phyloP scores from a whole-genome alignment of 2,797 vertebrate genomes.

The Gymnothorax reevesii region DNA sequence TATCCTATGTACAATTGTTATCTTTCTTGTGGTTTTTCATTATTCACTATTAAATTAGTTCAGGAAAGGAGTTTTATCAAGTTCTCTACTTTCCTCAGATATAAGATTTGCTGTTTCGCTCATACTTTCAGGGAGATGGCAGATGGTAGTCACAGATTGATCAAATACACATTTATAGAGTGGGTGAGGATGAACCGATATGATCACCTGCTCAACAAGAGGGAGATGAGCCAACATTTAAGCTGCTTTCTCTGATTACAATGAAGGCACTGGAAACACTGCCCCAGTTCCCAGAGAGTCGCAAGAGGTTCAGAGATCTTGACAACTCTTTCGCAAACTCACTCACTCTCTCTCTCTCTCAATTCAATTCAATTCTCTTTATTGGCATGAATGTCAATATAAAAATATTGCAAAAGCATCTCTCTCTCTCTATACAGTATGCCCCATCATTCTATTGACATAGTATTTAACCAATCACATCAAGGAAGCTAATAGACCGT shows the following conservation, averaged over 20 bases:
- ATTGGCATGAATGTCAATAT: no score
- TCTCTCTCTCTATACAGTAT: no score
- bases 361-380: no score
- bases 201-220: no score
- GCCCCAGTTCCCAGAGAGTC: constrained; percentile 22
- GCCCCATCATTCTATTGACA: no score
- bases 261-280: constrained; percentile 25
- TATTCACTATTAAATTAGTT: constrained; percentile 45
- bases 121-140: background rate
- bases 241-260: constrained; percentile 14
- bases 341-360: constrained; percentile 12
- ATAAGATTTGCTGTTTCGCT: background rate
- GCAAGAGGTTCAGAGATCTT: background rate
- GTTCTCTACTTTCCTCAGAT: constrained; percentile 10
- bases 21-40: constrained; percentile 46
- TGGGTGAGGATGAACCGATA: constrained; percentile 24
- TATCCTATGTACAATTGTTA: constrained; percentile 49
- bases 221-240: constrained; percentile 12
- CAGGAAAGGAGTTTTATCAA: constrained; percentile 61
- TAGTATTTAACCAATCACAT: background rate
- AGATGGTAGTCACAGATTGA: constrained; percentile 15
- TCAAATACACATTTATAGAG: constrained; percentile 23
- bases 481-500: background rate
- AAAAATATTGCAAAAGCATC: no score
- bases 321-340: background rate